Evolutionary conservation across 2,888 invertebrate species (phyloP), one percentile per base, ranked within the genome.

Genomic region (Xiphydria camelus): DNA sequence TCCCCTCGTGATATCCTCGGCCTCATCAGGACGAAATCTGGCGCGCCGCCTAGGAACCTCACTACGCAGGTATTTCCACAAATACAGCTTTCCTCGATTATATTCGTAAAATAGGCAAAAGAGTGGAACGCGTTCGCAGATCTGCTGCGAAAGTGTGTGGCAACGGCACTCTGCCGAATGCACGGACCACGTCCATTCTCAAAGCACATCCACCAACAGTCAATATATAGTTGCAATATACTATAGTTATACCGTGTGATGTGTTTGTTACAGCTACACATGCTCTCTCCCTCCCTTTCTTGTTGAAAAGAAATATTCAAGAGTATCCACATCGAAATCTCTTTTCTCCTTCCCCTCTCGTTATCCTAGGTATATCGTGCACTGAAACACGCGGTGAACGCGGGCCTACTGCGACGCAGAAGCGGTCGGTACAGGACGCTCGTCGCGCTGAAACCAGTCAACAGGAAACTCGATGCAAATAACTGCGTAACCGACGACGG

Each of bases 371-470:
- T 69, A 42, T 59, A 50, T 15, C 57, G 66, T 19, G 69, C 71
- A 5, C 34, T 71, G 41, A 70, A 64, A 35, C 57, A 64, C 32
- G 71, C 66, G 2, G 64, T 71, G 6, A 58, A 52, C 23, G 65
- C 64, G 0, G 66, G 70, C 3, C 48, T 68, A 3, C 45, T 71
- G 14, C 58, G 60, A 19, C 55, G 57, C 4, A 54, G 56, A 17
- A 57, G 64, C 10, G 67, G 65, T 23, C 65, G 71, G 43, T 71
- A 69, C 53, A 70, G 66, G 41, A 41, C 55, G 41, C 42, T 59
- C 12, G 46, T 59, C 25, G 49, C 49, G 9, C 46, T 64, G 23
- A 61, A 60, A 34, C 52, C 51, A 2, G 31, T 31, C 39, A 36
- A 17, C 7, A 6, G 21, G 18, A 33, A 21, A 12, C 29, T 21